These are phyloP conservation scores for Sepiola atlantica DNA, from an alignment of 2,888 invertebrate species.

Conservation along the genomic window DNA sequence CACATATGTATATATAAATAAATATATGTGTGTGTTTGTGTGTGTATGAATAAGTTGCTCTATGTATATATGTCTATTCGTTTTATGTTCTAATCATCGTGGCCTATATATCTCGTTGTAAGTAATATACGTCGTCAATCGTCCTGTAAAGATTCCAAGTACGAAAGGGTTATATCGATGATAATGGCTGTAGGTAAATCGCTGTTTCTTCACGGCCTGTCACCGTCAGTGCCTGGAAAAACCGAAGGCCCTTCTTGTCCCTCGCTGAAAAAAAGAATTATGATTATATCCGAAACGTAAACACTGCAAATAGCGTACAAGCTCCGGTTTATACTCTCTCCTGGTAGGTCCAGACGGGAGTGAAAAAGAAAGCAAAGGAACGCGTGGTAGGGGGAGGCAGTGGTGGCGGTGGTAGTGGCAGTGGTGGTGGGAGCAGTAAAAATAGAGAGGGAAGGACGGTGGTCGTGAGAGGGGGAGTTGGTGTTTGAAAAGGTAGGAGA, in stretches of 20 bases:
- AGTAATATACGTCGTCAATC: neutral
- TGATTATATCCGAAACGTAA: neutral
- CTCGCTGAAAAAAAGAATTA: neutral
- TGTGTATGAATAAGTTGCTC: neutral
- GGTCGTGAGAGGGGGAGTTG: neutral
- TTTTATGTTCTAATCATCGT: neutral
- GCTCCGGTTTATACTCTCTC: neutral
- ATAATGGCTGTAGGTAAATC: neutral
- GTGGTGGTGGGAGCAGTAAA: neutral
- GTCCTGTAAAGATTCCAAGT: neutral
- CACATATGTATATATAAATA: neutral
- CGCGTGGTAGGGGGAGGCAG: neutral
- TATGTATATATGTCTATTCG: neutral
- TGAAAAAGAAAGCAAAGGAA: neutral
- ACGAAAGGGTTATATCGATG: neutral
- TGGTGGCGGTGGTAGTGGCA: neutral
- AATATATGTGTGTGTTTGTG: neutral
- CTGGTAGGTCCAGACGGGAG: slow-evolving; percentile 12
- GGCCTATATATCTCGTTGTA: neutral
- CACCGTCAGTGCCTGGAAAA: neutral
- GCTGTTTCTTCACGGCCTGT: neutral
- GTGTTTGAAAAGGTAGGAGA: neutral
- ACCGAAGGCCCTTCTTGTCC: neutral
- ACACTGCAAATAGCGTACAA: neutral
- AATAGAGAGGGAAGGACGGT: neutral